Base-by-base conservation (phyloP, 1,140 invertebrate species). In the Drosophila quadrilineata region DNA sequence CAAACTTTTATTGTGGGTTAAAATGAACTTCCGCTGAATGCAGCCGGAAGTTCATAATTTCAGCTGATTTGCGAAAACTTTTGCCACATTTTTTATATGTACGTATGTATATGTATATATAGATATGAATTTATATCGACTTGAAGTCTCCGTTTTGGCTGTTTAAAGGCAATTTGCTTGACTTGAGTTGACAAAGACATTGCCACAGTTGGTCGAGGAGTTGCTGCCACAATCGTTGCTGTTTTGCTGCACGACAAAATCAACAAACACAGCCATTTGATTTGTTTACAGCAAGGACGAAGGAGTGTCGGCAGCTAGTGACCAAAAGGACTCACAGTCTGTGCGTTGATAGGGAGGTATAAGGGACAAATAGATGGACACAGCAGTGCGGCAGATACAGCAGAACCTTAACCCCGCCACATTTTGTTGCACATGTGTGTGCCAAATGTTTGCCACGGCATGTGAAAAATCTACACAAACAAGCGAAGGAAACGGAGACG, bases 1-100 rank as follows among this genome's bases (percentile, higher is more conserved):
- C 73, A 82, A 84, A 84, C 79, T 84, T 84, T 84, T 84, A 84
- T 87, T 84, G 73, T 73, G 74, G 70, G 58, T 86, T 87, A 84
- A 87, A 87, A 87, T 87, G 84, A 87, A 87, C 84, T 87, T 87
- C 84, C 84, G 84, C 72, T 62, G 38, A 54, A 60, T 72, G 60
- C 67, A 53, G 53, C 53, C 77, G 76, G 82, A 82, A 87, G 84
- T 87, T 87, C 84, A 87, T 87, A 87, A 87, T 84, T 85, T 84
- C 71, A 85, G 66, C 79, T 84, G 79, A 84, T 84, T 84, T 84
- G 74, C 65, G 33, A 84, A 82, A 82, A 65, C 36, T 82, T 82
- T 85, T 65, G 65, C 75, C 70, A 79, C 50, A 75, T 65, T 46
- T 59, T 35, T 36, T 33, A 26, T 45, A 22, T 31, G 35, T 45